Evolutionary conservation across 2,888 invertebrate genomes (phyloP), one percentile per base, ranked within the genome.

Genomic region (Tortricodes alternella): DNA sequence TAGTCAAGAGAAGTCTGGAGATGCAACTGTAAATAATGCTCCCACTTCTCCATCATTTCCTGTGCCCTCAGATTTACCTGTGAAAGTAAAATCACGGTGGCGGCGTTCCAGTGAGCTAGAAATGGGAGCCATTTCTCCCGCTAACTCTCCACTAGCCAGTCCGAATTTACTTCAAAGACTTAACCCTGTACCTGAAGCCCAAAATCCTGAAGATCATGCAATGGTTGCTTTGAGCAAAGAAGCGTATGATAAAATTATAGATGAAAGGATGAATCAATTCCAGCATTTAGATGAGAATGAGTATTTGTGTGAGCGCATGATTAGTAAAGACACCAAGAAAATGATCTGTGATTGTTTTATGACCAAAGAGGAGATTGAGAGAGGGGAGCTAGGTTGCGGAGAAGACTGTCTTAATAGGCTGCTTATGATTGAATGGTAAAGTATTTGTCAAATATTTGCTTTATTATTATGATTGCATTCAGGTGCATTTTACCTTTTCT

Each of bases 391-490:
- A 60, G 98, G 97, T 7, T 99, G 99, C 80, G 98, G 97, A 0
- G 97, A 98, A 74, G 98, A 98, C 85, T 99, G 99, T 84, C 93
- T 99, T 27, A 99, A 99, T 91, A 94, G 98, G 75, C 92, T 99
- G 78, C 93, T 99, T n/a, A 97, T 98, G 96, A 98, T 99, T 77
- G 99, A 99, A 93, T 99, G 98, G 97, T 97, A 91, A 87, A 83
- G 69, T 58, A 53, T 58, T 1, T n/a, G n/a, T 9, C 0, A n/a
- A 5, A 7, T 38, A 27, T 0, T 5, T 23, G 2, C 3, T 23
- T 23, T 23, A 23, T 4, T 4, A 7, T 4, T 24, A 7, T 8
- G 2, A 9, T 24, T 1, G 2, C 9, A 24, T 0, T 9, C 2
- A 24, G 1, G 9, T 1, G 2, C 2, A 2, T 24, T 8, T 24